Evolutionary conservation across 2,797 vertebrate genomes (phyloP), one percentile per base, ranked within the genome.

Genomic region (Garrulus glandarius): DNA sequence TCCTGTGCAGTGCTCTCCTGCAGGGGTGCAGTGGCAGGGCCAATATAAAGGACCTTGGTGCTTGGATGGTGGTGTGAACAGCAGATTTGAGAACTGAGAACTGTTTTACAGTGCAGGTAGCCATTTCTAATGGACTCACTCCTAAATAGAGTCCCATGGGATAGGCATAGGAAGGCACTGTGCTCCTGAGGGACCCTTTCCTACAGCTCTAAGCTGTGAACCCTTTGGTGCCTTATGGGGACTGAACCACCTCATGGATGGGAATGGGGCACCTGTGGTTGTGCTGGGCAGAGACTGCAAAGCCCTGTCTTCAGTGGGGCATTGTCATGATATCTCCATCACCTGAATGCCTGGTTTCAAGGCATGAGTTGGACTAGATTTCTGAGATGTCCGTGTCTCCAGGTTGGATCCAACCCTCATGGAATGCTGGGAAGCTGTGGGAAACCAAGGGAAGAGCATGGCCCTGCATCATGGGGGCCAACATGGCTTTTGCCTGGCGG

Each of bases 341-440:
- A 34, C 37, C 50, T 23, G 20, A 18, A 23, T 32, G 11, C 20
- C 56, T 85, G 47, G 13, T 63, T 86, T 86, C 29, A 49, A 12
- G 17, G 39, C 64, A 24, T 17, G 69, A 85, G 27, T 12, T 65
- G 52, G 46, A 32, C 29, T 27, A 47, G 17, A 52, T 70, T 90
- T 77, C 41, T 1, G 3, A 86, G 52, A n/a, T 44, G 26, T 39
- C 39, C 19, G 5, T 9, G 13, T 11, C n/a, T 37, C 37, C 0
- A 0, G 13, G 15, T 19, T 60, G 24, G 11, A 61, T 60, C 26
- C 32, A 50, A 6, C 20, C 7, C 2, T 2, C 17, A 10, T 0
- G 2, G 14, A 3, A 3, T 5, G 13, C 37, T 55, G 41, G 0
- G 2, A 57, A 74, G 39, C 59, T 67, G 29, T 65, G 26, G 52